Percentiles rank a stretch among this genome's conserved stretches.
Evolutionary conservation across 2,113 vertebrate species (phyloP).

Genomic region (Onychorhynchus coronatus): DNA sequence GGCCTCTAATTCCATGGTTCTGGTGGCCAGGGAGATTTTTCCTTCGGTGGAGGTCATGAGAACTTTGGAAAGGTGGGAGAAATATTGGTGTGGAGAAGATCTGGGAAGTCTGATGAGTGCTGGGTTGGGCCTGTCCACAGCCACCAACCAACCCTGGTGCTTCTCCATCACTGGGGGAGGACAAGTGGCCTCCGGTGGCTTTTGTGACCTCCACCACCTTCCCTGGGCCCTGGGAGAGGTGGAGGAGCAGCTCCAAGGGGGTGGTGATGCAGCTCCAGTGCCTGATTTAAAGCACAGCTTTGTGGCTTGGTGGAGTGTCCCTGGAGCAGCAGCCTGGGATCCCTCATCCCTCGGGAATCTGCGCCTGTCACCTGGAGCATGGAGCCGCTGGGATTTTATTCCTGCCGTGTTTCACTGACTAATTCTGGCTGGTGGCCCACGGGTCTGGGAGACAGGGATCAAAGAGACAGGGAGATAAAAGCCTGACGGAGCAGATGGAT

Average conservation of each 20-base stretch:
- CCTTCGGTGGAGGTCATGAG: neutral
- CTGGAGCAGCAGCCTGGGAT: too few species aligned
- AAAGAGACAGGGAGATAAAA: neutral
- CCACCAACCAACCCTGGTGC: neutral
- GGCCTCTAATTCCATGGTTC: neutral
- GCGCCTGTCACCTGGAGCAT: rapidly evolving
- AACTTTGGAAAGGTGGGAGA: neutral
- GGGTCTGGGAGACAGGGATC: neutral
- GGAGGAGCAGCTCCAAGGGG: neutral
- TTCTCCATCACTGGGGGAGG: neutral
- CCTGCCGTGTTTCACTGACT: neutral
- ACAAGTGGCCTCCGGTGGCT: neutral
- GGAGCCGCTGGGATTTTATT: neutral
- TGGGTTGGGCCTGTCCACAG: neutral
- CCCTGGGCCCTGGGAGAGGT: neutral
- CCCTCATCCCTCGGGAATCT: neutral
- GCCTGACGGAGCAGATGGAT: neutral
- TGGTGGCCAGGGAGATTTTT: neutral
- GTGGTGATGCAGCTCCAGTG: neutral
- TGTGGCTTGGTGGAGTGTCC: neutral
- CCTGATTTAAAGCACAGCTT: neutral
- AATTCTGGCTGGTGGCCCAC: neutral
- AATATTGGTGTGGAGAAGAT: neutral
- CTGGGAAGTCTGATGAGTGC: neutral
- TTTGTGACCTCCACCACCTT: neutral